These are phyloP conservation scores for Speoplatyrhinus poulsoni DNA, from an alignment of 2,113 vertebrate species.

Conservation along the genomic window DNA sequence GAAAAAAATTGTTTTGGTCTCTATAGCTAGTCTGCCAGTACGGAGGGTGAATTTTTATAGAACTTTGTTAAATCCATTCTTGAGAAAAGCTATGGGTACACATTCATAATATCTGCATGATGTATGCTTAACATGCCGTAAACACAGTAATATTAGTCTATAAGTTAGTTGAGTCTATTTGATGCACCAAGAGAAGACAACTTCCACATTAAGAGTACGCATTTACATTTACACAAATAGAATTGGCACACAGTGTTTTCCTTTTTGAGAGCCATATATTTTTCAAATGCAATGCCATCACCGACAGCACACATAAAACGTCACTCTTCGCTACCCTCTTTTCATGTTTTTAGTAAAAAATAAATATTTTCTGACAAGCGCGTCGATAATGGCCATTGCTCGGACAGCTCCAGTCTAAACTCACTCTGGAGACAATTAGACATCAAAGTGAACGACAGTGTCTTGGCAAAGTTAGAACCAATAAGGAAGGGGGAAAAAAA, in stretches of 20 bases:
- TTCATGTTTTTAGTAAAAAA: not conserved
- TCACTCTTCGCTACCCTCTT: not conserved
- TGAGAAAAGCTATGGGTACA: too few species aligned
- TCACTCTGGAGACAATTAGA: conserved; percentile 49
- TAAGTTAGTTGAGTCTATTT: conserved; percentile 39
- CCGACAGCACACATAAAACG: not conserved
- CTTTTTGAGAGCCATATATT: too few species aligned
- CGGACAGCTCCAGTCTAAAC: conserved; percentile 15
- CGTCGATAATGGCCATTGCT: conserved; percentile 15
- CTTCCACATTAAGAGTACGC: conserved; percentile 40
- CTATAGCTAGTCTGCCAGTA: too few species aligned
- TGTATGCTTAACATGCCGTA: too few species aligned
- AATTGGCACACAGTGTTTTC: conserved; percentile 40
- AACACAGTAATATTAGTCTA: too few species aligned
- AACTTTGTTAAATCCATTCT: too few species aligned
- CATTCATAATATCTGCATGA: conserved; percentile 14
- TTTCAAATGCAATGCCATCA: conserved; percentile 4
- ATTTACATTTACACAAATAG: conserved; percentile 58
- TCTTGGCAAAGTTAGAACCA: conserved; percentile 52
- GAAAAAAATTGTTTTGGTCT: too few species aligned
- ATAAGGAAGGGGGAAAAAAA: conserved; percentile 55
- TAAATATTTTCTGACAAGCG: not conserved
- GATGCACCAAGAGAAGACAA: conserved; percentile 59
- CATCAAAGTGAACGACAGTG: conserved; percentile 47
- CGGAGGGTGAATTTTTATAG: too few species aligned